phyloP scores from a whole-genome alignment of 2,797 vertebrate genomes.

The Trichosurus vulpecula region DNA sequence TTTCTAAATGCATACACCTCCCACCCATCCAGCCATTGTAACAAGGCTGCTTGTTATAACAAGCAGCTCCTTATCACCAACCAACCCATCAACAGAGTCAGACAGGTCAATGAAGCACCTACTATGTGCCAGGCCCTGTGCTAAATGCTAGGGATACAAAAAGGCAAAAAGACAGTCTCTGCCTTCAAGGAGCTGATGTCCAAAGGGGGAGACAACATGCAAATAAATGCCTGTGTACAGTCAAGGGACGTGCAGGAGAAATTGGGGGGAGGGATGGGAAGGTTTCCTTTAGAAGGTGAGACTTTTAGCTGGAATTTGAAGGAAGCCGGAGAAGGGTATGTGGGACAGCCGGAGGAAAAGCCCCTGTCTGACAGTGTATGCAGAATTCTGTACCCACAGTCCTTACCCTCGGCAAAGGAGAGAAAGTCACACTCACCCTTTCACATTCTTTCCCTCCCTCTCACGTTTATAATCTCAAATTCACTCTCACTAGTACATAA shows the following conservation, averaged over 20 bases:
- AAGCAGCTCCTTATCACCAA: no score
- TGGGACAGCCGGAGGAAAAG: not conserved
- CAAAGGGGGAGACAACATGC: not conserved
- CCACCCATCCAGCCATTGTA: not conserved
- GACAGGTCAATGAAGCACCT: not conserved
- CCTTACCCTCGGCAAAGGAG: not conserved
- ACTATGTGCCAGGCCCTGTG: not conserved
- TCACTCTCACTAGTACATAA: not conserved
- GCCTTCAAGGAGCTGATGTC: not conserved
- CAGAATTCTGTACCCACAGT: not conserved
- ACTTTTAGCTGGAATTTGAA: not conserved
- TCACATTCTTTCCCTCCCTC: not conserved
- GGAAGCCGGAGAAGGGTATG: not conserved
- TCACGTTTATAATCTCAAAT: not conserved
- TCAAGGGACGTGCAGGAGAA: not conserved
- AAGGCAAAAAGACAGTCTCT: not conserved
- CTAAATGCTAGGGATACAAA: not conserved
- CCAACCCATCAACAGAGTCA: not conserved
- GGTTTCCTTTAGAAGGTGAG: not conserved
- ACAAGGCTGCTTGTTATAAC: not conserved
- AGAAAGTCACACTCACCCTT: not conserved
- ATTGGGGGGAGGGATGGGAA: not conserved
- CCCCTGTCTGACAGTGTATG: not conserved
- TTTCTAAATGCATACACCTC: not conserved
- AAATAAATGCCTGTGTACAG: not conserved